These are phyloP conservation scores for Allophyes oxyacanthae DNA, from an alignment of 2,888 invertebrate species.

Conservation along the genomic window DNA sequence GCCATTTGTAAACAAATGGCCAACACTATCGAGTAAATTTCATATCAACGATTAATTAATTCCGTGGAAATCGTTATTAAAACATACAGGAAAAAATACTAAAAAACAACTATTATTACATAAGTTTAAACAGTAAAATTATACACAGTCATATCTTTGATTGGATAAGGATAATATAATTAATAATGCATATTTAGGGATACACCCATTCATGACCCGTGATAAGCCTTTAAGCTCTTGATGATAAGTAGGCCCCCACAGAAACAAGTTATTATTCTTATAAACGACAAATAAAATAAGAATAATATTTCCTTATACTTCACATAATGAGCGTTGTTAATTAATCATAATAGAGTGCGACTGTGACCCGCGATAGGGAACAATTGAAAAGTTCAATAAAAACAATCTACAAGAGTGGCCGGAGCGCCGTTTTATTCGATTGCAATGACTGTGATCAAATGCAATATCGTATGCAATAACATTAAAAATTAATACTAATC, in stretches of 20 bases:
- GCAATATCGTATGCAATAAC: conserved; percentile 25
- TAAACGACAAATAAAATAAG: not conserved
- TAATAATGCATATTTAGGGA: no score
- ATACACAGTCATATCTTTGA: no score
- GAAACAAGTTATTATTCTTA: conserved; percentile 6
- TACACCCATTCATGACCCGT: no score
- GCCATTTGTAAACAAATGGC: not conserved
- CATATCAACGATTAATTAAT: not conserved
- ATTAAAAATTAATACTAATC: conserved; percentile 16
- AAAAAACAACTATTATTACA: conserved; percentile 2
- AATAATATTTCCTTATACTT: conserved; percentile 11
- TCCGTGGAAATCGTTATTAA: not conserved
- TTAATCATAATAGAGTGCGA: conserved; percentile 20
- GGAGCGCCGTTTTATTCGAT: conserved; percentile 50
- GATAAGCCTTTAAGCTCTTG: not conserved
- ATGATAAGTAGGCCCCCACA: not conserved
- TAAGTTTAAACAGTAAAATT: not conserved
- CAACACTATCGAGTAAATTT: not conserved
- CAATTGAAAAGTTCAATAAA: conserved; percentile 52
- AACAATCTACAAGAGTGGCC: conserved; percentile 52
- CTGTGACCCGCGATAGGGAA: conserved; percentile 17
- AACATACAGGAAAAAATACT: conserved; percentile 6
- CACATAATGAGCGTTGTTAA: conserved; percentile 19
- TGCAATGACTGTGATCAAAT: conserved; percentile 36
- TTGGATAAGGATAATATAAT: no score